Base-by-base conservation (phyloP, 2,113 vertebrate species). In the Ammodytes marinus region DNA sequence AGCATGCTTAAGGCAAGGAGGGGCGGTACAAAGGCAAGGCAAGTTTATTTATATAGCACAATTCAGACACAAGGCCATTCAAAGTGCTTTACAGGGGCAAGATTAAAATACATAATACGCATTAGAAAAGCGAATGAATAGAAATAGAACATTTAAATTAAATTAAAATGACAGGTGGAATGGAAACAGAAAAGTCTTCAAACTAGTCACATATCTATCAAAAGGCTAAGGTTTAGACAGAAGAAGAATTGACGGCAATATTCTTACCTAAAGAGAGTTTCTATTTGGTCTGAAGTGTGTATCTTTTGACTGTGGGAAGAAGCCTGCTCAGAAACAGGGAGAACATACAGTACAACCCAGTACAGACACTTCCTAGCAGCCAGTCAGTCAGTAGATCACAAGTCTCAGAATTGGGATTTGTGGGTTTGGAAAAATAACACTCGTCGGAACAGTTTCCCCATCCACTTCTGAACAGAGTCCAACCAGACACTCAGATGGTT, bases 351-450 rank as follows among this genome's bases (percentile, higher is more conserved):
- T 27, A 27, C 27, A 53, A 39, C 7, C 47, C 19, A 8, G 2
- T 37, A 60, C 17, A 17, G 59, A 50, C 13, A 50, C 0, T 15
- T 58, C 43, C 35, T 4, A 8, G 15, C 4, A 3, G 12, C 27
- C 27, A 27, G 7, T 39, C 14, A 9, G 6, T 8, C 2, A 0
- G 3, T 7, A 19, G 10, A 64, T 53, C 11, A 47, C 1, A 17
- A 39, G 54, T 35, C 55, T 74, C 55, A 12, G 12, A 69, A 19
- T 3, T 77, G n/a, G 37, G 66, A 63, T 69, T 77, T 77, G 40
- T 71, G 59, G 47, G 53, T 72, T 70, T 76, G 77, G 54, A 77
- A 67, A 59, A 53, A 53, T 54, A 54, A 52, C 39, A 58, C 45
- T 27, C 1, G 37, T 67, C 3, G 1, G 60, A 55, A 57, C 10